These are phyloP conservation scores for Pammene aurita DNA, from an alignment of 2,888 invertebrate species.

Conservation along the genomic window DNA sequence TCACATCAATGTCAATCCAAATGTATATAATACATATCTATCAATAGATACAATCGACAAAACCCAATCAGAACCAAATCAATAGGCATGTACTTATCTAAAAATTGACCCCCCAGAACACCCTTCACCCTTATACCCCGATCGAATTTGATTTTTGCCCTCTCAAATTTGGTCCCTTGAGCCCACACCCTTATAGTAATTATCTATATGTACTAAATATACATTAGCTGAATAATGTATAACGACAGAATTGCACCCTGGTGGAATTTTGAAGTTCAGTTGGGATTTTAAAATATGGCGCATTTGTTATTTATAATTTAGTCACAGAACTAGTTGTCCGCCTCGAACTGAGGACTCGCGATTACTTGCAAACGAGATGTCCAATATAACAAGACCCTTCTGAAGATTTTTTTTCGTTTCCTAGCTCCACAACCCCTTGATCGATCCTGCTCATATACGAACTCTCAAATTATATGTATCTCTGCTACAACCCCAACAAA, in stretches of 20 bases:
- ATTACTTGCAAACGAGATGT: no score
- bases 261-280: slow-evolving; percentile 45
- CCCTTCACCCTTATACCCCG: slow-evolving; percentile 52
- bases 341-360: no score
- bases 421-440: no score
- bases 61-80: slow-evolving; percentile 37
- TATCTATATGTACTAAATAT: slow-evolving; percentile 57
- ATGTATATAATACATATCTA: slow-evolving; percentile 9
- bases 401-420: no score
- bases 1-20: neutral
- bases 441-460: no score
- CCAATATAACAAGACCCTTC: no score
- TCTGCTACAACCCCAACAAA: no score
- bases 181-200: slow-evolving; percentile 61
- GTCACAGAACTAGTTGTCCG: neutral
- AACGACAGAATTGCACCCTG: slow-evolving; percentile 64
- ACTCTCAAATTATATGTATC: no score
- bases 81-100: slow-evolving; percentile 42
- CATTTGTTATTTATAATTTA: slow-evolving; percentile 12
- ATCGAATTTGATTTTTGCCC: slow-evolving; percentile 68
- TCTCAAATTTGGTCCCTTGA: slow-evolving; percentile 71
- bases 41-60: slow-evolving; percentile 22
- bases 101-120: slow-evolving; percentile 50
- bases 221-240: slow-evolving; percentile 70
- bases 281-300: slow-evolving; percentile 13